Evolutionary conservation across 2,113 vertebrate species (phyloP).

Genomic region (Semnornis frantzii): DNA sequence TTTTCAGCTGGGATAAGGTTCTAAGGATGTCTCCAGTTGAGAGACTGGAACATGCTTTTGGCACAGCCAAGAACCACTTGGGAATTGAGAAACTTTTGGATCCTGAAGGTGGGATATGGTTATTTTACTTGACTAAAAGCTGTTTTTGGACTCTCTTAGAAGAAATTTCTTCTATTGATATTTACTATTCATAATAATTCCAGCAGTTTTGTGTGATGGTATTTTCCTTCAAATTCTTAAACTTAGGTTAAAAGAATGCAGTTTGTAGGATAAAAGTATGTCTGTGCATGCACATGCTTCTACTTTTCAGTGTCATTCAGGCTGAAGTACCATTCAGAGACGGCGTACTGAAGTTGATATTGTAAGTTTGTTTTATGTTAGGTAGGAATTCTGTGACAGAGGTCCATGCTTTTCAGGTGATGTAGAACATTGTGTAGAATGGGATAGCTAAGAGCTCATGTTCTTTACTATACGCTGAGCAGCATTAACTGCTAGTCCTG

Average conservation of each 20-base stretch:
- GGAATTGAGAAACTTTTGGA: constrained; percentile 93
- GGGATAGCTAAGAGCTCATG: not conserved
- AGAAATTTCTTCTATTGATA: not conserved
- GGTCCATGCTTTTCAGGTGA: not conserved
- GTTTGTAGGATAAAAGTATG: not conserved
- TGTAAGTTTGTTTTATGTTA: not conserved
- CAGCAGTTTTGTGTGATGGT: not conserved
- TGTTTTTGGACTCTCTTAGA: not conserved
- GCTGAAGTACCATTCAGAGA: not conserved
- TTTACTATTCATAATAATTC: not conserved
- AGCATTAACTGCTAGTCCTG: not conserved
- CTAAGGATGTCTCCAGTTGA: constrained; percentile 79
- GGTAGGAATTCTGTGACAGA: not conserved
- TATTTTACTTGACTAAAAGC: not conserved
- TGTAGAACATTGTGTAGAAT: not conserved
- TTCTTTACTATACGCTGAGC: not conserved
- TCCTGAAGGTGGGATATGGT: constrained; percentile 87
- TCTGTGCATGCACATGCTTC: rapidly evolving
- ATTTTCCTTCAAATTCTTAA: not conserved
- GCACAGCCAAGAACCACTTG: constrained; percentile 87
- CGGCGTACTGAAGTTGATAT: not conserved
- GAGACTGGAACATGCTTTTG: constrained; percentile 92
- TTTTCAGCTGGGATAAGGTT: constrained; percentile 90
- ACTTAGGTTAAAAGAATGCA: not conserved
- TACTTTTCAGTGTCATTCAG: not conserved